Evolutionary conservation across 2,797 vertebrate genomes (phyloP).

Genomic region (Pelobates cultripes): DNA sequence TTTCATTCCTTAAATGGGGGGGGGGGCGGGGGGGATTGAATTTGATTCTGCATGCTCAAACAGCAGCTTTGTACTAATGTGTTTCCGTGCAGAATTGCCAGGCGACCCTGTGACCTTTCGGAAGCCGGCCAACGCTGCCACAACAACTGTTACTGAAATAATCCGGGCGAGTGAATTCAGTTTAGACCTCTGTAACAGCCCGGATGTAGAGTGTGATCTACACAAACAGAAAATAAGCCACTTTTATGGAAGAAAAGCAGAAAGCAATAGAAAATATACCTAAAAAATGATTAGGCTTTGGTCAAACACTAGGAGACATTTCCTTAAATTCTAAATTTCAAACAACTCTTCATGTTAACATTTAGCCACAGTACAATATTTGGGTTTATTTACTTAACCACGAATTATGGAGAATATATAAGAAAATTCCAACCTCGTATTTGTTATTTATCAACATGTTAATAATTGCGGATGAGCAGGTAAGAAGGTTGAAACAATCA

Average conservation of each 20-base stretch:
- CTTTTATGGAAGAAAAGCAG: background rate
- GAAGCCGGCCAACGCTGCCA: constrained; percentile 57
- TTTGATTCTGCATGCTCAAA: constrained; percentile 57
- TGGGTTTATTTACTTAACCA: too few species aligned
- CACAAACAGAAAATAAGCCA: constrained; percentile 12
- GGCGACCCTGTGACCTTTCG: constrained; percentile 62
- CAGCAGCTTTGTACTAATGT: constrained; percentile 60
- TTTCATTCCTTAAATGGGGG: constrained; percentile 26
- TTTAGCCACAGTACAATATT: too few species aligned
- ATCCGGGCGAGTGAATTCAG: constrained; percentile 47
- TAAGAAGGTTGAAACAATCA: too few species aligned
- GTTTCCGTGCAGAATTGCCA: constrained; percentile 67
- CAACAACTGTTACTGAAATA: constrained; percentile 59
- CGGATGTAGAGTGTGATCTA: constrained; percentile 56
- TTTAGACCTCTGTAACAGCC: constrained; percentile 55
- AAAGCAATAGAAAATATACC: too few species aligned
- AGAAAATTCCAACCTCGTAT: too few species aligned
- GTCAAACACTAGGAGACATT: too few species aligned
- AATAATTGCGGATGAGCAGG: too few species aligned
- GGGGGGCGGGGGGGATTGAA: constrained; percentile 27
- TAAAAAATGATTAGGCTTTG: too few species aligned
- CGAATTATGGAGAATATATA: too few species aligned
- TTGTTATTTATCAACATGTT: too few species aligned
- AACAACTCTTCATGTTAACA: too few species aligned
- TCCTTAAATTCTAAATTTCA: too few species aligned